Evolutionary conservation across 2,113 vertebrate species (phyloP), one percentile per base, ranked within the genome.

Genomic region (Brevimyrus niger): DNA sequence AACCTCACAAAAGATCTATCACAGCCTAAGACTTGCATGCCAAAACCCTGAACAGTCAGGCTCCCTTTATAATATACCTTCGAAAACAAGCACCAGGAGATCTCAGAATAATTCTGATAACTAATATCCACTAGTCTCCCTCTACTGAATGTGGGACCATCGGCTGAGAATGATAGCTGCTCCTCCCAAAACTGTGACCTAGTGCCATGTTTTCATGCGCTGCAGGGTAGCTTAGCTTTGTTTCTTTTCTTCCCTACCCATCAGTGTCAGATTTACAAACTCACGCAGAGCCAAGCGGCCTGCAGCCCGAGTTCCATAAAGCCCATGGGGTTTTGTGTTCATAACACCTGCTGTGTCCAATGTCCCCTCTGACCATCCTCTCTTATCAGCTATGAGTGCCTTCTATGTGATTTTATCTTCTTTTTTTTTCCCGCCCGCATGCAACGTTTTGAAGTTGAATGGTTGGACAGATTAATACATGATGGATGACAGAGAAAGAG

Each of bases 401-500:
- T 84, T 46, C 10, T 80, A 80, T 38, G 73, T 42, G 15, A 80
- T 42, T 15, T 35, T 13, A 47, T 21, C 42, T 35, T 19, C 7
- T 55, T 19, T 6, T 55, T 80, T 44, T 38, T 80, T 42, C n/a
- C n/a, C 47, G 38, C 17, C 82, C 2, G 1, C n/a, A 19, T 31
- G 31, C 13, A 38, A 51, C 13, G 0, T 35, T 53, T 53, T 35
- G 3, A 55, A 87, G 48, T 17, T 35, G 50, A 51, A 55, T n/a
- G 8, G 38, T 5, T 53, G 17, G 50, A 87, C 85, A 55, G n/a
- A 53, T 87, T 53, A 17, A 53, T 3, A 38, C 31, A 55, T 87
- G 85, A 55, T 55, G 88, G 58, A 46, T n/a, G 73, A 89, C n/a
- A 88, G 47, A 76, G 58, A 87, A 42, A 61, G 51, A 42, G 61